phyloP scores from a whole-genome alignment of 1,140 invertebrate genomes.

The Sitophilus oryzae region DNA sequence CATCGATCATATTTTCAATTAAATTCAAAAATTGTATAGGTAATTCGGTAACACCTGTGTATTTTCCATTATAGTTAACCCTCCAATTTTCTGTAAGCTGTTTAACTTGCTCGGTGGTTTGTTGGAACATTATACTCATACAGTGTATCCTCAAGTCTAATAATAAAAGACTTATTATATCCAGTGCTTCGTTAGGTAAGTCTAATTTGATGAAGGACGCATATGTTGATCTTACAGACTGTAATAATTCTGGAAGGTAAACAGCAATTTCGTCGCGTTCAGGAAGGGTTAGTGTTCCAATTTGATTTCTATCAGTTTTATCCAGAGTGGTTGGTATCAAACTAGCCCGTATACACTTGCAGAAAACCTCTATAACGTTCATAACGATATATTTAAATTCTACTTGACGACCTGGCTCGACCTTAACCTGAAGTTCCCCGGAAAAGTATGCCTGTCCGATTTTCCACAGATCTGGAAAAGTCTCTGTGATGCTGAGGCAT shows the following conservation, averaged over 20 bases:
- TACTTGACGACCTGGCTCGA: constrained; percentile 51
- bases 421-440: constrained; percentile 64
- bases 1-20: constrained; percentile 72
- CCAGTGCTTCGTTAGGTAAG: constrained; percentile 72
- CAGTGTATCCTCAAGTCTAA: constrained; percentile 85
- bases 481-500: constrained; percentile 60
- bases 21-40: constrained; percentile 80
- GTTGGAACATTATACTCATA: constrained; percentile 77
- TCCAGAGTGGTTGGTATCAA: constrained; percentile 55
- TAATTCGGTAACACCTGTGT: constrained; percentile 76
- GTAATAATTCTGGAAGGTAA: constrained; percentile 76
- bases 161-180: constrained; percentile 76
- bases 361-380: constrained; percentile 59
- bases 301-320: constrained; percentile 43
- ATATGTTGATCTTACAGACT: constrained; percentile 64
- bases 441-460: constrained; percentile 85
- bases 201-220: constrained; percentile 66
- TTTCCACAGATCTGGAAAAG: constrained; percentile 82
- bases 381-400: constrained; percentile 69
- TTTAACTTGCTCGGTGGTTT: constrained; percentile 73
- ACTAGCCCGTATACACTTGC: constrained; percentile 57
- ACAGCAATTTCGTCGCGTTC: constrained; percentile 53
- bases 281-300: constrained; percentile 44
- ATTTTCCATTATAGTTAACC: constrained; percentile 73
- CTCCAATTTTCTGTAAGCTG: constrained; percentile 85